These are phyloP conservation scores for Pomacea canaliculata DNA, from an alignment of 2,888 invertebrate species.

Conservation along the genomic window DNA sequence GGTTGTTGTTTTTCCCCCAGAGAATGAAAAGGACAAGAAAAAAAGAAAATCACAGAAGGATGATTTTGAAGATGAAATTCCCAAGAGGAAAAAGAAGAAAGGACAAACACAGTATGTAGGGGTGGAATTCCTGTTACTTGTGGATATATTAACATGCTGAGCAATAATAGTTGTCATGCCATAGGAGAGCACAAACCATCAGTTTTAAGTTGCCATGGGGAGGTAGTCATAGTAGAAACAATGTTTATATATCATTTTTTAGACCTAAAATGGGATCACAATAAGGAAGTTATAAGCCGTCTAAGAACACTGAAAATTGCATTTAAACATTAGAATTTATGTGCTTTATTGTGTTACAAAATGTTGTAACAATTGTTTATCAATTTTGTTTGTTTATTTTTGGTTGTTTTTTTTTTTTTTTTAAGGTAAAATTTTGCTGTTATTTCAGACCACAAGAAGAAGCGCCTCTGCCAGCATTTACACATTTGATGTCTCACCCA, in stretches of 20 bases:
- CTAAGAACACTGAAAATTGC: too few species aligned
- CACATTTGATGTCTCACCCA: slow-evolving; percentile 64
- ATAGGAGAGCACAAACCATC: background rate
- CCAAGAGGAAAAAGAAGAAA: slow-evolving; percentile 67
- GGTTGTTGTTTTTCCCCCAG: slow-evolving; percentile 16
- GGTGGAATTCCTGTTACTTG: background rate
- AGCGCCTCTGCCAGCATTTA: slow-evolving; percentile 38
- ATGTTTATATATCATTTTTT: too few species aligned
- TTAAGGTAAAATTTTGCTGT: too few species aligned
- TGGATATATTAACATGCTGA: background rate
- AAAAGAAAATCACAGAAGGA: slow-evolving; percentile 64
- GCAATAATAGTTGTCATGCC: background rate
- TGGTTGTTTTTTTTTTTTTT: too few species aligned
- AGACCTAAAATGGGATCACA: too few species aligned
- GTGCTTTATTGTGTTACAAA: too few species aligned
- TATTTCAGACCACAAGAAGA: slow-evolving; percentile 26
- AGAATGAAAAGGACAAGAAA: slow-evolving; percentile 61
- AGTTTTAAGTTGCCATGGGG: too few species aligned
- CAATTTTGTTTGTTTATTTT: too few species aligned
- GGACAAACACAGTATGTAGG: slow-evolving; percentile 40
- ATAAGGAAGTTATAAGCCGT: too few species aligned
- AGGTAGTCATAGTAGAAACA: too few species aligned
- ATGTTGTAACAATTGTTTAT: too few species aligned
- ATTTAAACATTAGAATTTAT: too few species aligned
- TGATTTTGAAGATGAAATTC: slow-evolving; percentile 66